Percentiles rank a stretch among this genome's conserved stretches.
Conservation (phyloP, 2,888 invertebrate species). For the Cheilosia vernalis region DNA sequence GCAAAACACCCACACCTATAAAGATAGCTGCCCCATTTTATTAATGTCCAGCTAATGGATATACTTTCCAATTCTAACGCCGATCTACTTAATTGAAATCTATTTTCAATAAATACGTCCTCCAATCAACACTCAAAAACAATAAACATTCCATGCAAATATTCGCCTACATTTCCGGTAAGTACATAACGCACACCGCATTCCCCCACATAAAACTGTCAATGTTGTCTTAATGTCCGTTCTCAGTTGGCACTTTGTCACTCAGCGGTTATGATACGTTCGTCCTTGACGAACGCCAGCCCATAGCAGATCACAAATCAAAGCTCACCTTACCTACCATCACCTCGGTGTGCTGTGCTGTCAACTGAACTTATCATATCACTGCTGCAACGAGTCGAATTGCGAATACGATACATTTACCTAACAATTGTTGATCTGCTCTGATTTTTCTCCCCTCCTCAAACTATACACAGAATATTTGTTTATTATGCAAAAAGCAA, state of each 20-base stretch:
- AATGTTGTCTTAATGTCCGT: slow-evolving; percentile 44
- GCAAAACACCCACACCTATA: neutral
- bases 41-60: neutral
- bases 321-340: slow-evolving; percentile 63
- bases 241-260: slow-evolving; percentile 58
- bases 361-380: slow-evolving; percentile 58
- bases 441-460: slow-evolving; percentile 46
- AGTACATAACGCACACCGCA: slow-evolving; percentile 45
- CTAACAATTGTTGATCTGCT: slow-evolving; percentile 60
- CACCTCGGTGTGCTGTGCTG: slow-evolving; percentile 29
- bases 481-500: slow-evolving; percentile 65
- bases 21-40: neutral
- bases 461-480: slow-evolving; percentile 45
- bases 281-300: slow-evolving; percentile 63
- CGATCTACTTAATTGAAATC: neutral
- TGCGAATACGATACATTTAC: slow-evolving; percentile 58
- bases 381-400: slow-evolving; percentile 5
- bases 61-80: neutral
- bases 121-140: slow-evolving; percentile 6
- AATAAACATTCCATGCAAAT: slow-evolving; percentile 38
- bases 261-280: slow-evolving; percentile 67
- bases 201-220: slow-evolving; percentile 60
- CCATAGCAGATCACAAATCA: slow-evolving; percentile 44
- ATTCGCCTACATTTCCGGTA: slow-evolving; percentile 63
- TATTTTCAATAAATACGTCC: neutral